Percentiles rank a stretch among this genome's conserved stretches.
These are phyloP conservation scores for Papilio demoleus DNA, from an alignment of 2,888 invertebrate species.

Conservation along the genomic window DNA sequence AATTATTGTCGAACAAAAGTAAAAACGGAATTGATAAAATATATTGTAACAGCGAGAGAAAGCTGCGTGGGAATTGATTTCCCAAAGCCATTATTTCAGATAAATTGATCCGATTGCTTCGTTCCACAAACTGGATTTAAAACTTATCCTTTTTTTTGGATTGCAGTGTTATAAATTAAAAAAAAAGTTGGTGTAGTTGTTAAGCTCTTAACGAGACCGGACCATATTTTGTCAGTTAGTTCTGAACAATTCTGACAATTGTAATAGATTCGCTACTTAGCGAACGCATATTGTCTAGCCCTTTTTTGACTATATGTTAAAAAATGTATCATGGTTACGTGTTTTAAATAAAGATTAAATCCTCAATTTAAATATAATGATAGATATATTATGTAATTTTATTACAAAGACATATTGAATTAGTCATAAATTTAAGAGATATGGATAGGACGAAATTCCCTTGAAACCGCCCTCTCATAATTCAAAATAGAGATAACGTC, in stretches of 20 bases:
- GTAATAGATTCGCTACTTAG: too few species aligned
- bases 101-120: conserved; percentile 18
- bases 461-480: conserved; percentile 6
- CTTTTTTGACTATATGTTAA: too few species aligned
- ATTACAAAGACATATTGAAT: conserved; percentile 6
- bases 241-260: too few species aligned
- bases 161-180: neutral
- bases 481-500: neutral
- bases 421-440: conserved; percentile 4
- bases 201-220: too few species aligned
- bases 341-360: neutral
- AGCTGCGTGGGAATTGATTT: conserved; percentile 23
- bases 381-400: neutral
- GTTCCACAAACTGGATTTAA: conserved; percentile 8
- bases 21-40: neutral
- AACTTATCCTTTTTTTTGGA: neutral
- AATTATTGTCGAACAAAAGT: too few species aligned
- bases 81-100: conserved; percentile 16
- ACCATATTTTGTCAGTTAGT: too few species aligned
- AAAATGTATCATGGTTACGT: too few species aligned
- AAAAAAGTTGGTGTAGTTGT: too few species aligned
- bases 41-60: conserved; percentile 1
- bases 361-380: neutral
- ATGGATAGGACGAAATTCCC: neutral
- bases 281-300: too few species aligned